Evolutionary conservation across 2,113 vertebrate genomes (phyloP).

Genomic region (Sarotherodon lohbergeri): DNA sequence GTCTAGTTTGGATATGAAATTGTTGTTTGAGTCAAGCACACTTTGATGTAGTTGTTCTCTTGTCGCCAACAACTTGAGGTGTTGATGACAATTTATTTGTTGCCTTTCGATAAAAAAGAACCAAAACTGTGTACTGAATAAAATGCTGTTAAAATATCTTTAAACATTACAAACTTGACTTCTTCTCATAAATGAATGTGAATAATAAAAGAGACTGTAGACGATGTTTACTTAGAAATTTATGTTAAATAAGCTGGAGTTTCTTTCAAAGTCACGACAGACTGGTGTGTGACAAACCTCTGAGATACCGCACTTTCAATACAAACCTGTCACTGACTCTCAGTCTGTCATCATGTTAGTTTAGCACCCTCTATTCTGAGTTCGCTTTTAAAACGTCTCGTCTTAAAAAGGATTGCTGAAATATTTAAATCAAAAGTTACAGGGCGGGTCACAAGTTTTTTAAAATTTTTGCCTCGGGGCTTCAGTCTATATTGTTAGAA

Average conservation of each 20-base stretch:
- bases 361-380: background rate
- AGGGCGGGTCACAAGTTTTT: background rate
- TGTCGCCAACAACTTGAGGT: background rate
- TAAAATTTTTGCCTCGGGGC: rapidly evolving
- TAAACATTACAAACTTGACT: slow-evolving; percentile 3
- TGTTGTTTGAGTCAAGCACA: background rate
- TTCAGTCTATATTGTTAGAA: background rate
- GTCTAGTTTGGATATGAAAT: background rate
- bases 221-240: background rate
- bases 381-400: rapidly evolving
- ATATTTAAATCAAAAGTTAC: background rate
- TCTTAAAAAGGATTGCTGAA: background rate
- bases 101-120: background rate
- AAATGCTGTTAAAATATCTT: background rate
- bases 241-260: background rate
- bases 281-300: background rate
- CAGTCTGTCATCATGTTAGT: background rate
- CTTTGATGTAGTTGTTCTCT: background rate
- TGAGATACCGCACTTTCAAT: background rate
- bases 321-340: background rate
- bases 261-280: background rate
- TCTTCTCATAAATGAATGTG: slow-evolving; percentile 4
- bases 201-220: background rate
- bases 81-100: background rate
- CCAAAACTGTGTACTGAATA: background rate